Evolutionary conservation across 37 sponge, comb jelly and placozoan species (phyloP).

Genomic region (Amphimedon queenslandica): DNA sequence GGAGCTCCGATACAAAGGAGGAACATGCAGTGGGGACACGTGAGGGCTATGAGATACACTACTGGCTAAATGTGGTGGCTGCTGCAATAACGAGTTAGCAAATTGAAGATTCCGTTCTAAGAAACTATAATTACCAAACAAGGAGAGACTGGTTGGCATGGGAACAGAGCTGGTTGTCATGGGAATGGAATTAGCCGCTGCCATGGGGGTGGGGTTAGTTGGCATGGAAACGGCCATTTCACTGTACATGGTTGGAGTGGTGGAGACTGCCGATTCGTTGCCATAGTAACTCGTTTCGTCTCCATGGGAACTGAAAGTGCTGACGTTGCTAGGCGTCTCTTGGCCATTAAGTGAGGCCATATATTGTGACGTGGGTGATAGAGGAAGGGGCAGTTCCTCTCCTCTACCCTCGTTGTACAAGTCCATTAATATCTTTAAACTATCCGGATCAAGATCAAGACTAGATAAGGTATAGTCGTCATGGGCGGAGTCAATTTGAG

Average conservation of each 20-base stretch:
- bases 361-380: neutral
- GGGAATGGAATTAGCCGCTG: neutral
- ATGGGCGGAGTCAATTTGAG: too few relatives aligned
- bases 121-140: too few relatives aligned
- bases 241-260: neutral
- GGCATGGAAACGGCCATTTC: neutral
- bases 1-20: neutral
- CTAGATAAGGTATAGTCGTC: too few relatives aligned
- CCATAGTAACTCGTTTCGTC: neutral
- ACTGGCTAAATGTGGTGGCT: neutral
- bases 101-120: too few relatives aligned
- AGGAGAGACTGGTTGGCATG: too few relatives aligned
- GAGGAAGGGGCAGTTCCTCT: too few relatives aligned
- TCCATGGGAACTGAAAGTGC: neutral
- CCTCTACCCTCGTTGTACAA: neutral
- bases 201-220: too few relatives aligned
- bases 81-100: too few relatives aligned
- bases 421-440: neutral
- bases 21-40: neutral
- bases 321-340: too few relatives aligned
- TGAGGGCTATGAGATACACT: neutral
- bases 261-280: neutral
- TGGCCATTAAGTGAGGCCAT: neutral
- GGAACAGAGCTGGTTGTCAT: too few relatives aligned
- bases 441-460: neutral